These are phyloP conservation scores for Aleiodes leptofemur DNA, from an alignment of 2,888 invertebrate species.

Conservation along the genomic window DNA sequence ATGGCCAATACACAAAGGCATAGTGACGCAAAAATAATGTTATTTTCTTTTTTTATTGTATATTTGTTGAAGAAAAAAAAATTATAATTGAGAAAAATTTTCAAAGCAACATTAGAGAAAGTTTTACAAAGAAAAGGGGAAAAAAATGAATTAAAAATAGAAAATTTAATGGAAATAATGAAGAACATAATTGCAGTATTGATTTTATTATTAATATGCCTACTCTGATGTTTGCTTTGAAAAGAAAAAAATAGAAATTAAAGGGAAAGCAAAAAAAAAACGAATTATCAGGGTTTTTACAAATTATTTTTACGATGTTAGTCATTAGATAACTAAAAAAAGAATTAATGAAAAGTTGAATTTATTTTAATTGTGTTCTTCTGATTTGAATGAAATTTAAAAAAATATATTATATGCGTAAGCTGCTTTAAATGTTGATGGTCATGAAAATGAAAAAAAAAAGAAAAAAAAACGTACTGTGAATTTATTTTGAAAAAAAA, in stretches of 20 bases:
- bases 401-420: background rate
- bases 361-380: no score
- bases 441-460: background rate
- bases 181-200: background rate
- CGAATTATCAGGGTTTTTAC: background rate
- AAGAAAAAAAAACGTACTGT: background rate
- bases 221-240: background rate
- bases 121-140: background rate
- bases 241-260: background rate
- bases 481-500: background rate
- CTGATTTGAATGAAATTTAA: background rate
- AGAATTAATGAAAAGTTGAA: no score
- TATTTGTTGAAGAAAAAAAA: conserved; percentile 11
- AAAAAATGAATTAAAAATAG: no score
- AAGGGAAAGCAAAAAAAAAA: background rate
- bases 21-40: background rate
- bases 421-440: background rate
- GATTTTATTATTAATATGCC: background rate
- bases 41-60: background rate
- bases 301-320: background rate
- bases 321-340: no score
- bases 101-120: conserved; percentile 9
- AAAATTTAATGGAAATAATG: no score
- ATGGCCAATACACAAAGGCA: conserved; percentile 19
- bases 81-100: conserved; percentile 7